phyloP scores from a whole-genome alignment of 2,888 invertebrate species.

The Brachypalpus laphriformis region DNA sequence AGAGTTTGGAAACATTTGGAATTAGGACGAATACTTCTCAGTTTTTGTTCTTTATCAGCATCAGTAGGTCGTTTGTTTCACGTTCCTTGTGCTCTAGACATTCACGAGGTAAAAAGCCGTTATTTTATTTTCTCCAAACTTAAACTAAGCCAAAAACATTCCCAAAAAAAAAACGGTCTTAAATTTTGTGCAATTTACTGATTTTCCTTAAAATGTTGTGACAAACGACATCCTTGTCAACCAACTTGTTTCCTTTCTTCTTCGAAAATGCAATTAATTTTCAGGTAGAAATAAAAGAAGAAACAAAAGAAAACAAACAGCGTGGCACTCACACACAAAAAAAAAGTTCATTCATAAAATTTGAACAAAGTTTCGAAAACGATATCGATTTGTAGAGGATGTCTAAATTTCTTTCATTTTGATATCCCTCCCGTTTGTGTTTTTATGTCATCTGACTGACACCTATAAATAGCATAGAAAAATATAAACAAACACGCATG shows the following conservation, averaged over 20 bases:
- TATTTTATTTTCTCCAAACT: too few species aligned
- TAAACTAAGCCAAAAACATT: too few species aligned
- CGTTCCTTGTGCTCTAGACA: too few species aligned
- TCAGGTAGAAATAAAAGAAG: neutral
- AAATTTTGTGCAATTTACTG: neutral
- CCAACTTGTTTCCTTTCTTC: neutral
- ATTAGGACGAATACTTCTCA: too few species aligned
- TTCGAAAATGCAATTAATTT: neutral
- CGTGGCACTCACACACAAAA: neutral
- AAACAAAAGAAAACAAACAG: slow-evolving; percentile 11
- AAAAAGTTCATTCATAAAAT: slow-evolving; percentile 55
- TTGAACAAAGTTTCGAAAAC: slow-evolving; percentile 38
- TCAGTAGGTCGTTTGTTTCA: too few species aligned
- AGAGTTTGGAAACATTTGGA: too few species aligned
- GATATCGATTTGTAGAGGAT: slow-evolving; percentile 43
- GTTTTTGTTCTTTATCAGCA: too few species aligned
- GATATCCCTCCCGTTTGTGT: slow-evolving; percentile 3
- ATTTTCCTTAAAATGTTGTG: neutral
- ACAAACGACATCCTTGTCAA: neutral
- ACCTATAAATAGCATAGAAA: neutral
- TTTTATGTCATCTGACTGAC: neutral
- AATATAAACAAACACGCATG: neutral
- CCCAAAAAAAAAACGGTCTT: neutral
- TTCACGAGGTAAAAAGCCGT: too few species aligned
- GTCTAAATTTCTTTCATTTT: slow-evolving; percentile 19